Base-by-base conservation (phyloP, 2,888 invertebrate genomes). In the Stenurella melanura region DNA sequence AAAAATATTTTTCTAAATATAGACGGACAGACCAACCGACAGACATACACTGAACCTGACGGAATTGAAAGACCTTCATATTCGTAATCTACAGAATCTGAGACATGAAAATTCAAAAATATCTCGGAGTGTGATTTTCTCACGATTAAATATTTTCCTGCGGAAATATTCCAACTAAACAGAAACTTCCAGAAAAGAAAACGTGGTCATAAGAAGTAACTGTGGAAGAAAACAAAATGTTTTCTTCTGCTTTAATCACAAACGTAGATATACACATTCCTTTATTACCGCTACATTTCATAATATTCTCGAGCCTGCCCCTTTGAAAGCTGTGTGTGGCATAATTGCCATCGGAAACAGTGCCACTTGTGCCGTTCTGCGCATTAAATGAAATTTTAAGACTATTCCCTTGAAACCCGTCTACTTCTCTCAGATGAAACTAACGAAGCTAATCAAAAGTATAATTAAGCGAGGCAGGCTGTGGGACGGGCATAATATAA, bases 401-500 rank as follows among this genome's bases (percentile, higher is more conserved):
- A 61, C n/a, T 61, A 21, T 61, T 30, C 61, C 34, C 61, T 61
- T 1, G 21, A 30, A 61, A 61, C 26, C n/a, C 61, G 21, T 30
- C 34, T 61, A 21, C 26, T 7, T 30, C 26, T 11, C 17, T 15
- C 30, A 30, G 30, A 17, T 12, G 61, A 61, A 61, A 30, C 61
- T 61, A 61, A 61, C 61, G 34, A 61, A 61, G 61, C 26, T 61
- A 61, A 61, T 61, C 61, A 61, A 61, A 61, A 61, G 61, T 61
- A 61, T 61, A 61, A 61, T 61, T 61, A 61, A n/a, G 61, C 21
- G 26, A 61, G 12, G 61, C 61, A 61, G 15, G 34, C 12, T 26
- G 26, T n/a, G 7, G 26, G 21, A 61, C 26, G 12, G 30, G 61
- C 61, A 12, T 17, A 26, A 9, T 19, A 1, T 61, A 61, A 64